Percentiles rank a stretch among this genome's conserved stretches.
These are phyloP conservation scores for Bradysia coprophila DNA, from an alignment of 1,140 invertebrate genomes.

Conservation along the genomic window DNA sequence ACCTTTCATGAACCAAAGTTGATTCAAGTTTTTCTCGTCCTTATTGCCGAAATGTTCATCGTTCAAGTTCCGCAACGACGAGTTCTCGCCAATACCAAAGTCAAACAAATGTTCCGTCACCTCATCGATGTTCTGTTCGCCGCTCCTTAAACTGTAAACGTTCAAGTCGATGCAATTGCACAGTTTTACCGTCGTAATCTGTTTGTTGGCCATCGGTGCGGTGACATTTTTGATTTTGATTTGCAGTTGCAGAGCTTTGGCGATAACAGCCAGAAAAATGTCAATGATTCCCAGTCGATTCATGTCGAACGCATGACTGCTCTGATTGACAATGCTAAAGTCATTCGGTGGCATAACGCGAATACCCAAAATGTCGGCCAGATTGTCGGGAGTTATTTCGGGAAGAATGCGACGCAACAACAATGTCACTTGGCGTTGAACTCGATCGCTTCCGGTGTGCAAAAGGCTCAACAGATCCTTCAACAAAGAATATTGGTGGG, in stretches of 20 bases:
- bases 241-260: constrained; percentile 72
- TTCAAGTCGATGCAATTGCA: constrained; percentile 20
- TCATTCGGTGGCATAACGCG: constrained; percentile 51
- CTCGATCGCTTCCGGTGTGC: constrained; percentile 84
- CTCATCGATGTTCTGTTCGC: constrained; percentile 1
- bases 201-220: constrained; percentile 11
- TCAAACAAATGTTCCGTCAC: not conserved
- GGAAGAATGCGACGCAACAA: constrained; percentile 66
- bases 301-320: constrained; percentile 39
- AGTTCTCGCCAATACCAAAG: not conserved
- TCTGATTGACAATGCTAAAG: constrained; percentile 47
- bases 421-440: constrained; percentile 80
- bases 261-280: constrained; percentile 71
- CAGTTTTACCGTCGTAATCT: constrained; percentile 15
- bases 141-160: constrained; percentile 12
- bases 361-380: constrained; percentile 47
- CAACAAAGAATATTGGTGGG: constrained; percentile 69
- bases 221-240: constrained; percentile 51
- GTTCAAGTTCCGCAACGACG: not conserved
- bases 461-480: constrained; percentile 71
- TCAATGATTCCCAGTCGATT: constrained; percentile 50
- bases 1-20: constrained; percentile 74
- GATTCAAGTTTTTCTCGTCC: constrained; percentile 20
- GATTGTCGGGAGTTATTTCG: constrained; percentile 49
- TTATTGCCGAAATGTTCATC: constrained; percentile 6